Conservation (phyloP, 2,888 invertebrate genomes). For the Drosophila mercatorum region DNA sequence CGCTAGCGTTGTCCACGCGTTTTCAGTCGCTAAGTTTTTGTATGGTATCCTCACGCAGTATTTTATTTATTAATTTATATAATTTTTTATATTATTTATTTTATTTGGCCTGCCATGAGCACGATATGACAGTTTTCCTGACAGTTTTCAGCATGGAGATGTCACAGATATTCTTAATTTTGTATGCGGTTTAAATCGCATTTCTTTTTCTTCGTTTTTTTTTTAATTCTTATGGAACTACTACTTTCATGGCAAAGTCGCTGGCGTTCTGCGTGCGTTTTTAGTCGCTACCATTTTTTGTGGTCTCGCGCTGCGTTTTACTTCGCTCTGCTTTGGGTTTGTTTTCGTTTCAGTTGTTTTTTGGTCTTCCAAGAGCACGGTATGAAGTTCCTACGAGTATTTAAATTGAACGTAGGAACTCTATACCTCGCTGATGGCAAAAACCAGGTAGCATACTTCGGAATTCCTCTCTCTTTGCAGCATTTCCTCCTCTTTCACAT, state of each 20-base stretch:
- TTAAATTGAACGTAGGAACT: slow-evolving; percentile 94
- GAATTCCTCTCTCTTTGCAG: slow-evolving; percentile 36
- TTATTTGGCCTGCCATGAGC: no score
- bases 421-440: slow-evolving; percentile 98
- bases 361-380: slow-evolving; percentile 98
- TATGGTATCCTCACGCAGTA: no score
- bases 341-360: slow-evolving; percentile 81
- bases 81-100: no score
- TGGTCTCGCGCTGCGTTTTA: background rate
- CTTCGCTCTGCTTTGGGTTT: background rate
- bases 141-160: background rate
- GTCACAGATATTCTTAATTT: background rate
- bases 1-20: no score
- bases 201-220: background rate
- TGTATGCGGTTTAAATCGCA: background rate
- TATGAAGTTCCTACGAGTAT: slow-evolving; percentile 98
- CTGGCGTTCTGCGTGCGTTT: slow-evolving; percentile 9
- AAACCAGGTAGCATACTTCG: slow-evolving; percentile 82
- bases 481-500: slow-evolving; percentile 56
- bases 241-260: background rate
- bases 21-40: no score
- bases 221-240: background rate
- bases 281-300: background rate
- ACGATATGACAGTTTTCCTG: background rate
- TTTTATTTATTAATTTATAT: background rate